These are phyloP conservation scores for Drepana arcuata DNA, from an alignment of 1,140 invertebrate species.

Conservation along the genomic window DNA sequence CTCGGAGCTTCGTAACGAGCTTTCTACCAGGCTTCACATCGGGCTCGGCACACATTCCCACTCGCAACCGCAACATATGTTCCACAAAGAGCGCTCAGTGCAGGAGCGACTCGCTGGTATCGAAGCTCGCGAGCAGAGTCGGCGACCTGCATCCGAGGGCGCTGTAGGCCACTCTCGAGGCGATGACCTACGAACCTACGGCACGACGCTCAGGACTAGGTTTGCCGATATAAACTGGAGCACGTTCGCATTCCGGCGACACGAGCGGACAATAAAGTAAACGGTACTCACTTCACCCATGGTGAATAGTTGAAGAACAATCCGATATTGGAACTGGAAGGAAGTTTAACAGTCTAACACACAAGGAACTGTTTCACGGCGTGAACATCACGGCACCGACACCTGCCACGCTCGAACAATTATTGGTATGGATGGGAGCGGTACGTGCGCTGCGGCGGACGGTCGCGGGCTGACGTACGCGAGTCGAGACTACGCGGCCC, in stretches of 20 bases:
- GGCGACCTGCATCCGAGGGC: slow-evolving; percentile 15
- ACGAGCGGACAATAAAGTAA: slow-evolving; percentile 9
- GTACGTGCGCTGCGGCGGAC: slow-evolving; percentile 29
- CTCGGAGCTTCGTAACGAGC: slow-evolving; percentile 24
- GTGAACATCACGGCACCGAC: slow-evolving; percentile 50
- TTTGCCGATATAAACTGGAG: slow-evolving; percentile 30
- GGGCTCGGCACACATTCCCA: slow-evolving; percentile 26
- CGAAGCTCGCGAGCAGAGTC: slow-evolving; percentile 10
- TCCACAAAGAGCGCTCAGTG: neutral
- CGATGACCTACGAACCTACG: slow-evolving; percentile 55
- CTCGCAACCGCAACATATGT: too few species aligned
- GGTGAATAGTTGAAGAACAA: slow-evolving; percentile 23
- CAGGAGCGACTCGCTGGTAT: neutral
- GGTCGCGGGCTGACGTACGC: slow-evolving; percentile 46
- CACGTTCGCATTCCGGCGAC: slow-evolving; percentile 31
- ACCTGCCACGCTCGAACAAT: slow-evolving; percentile 35
- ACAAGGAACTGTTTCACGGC: slow-evolving; percentile 40
- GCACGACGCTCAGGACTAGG: slow-evolving; percentile 31
- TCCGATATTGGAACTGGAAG: slow-evolving; percentile 28
- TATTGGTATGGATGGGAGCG: slow-evolving; percentile 14
- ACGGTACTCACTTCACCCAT: slow-evolving; percentile 62
- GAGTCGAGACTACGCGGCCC: slow-evolving; percentile 8
- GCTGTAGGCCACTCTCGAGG: slow-evolving; percentile 14
- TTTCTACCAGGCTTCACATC: slow-evolving; percentile 33
- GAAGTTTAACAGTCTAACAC: slow-evolving; percentile 23